These are phyloP conservation scores for Psilopsiagon aymara DNA, from an alignment of 2,113 vertebrate species.

Conservation along the genomic window DNA sequence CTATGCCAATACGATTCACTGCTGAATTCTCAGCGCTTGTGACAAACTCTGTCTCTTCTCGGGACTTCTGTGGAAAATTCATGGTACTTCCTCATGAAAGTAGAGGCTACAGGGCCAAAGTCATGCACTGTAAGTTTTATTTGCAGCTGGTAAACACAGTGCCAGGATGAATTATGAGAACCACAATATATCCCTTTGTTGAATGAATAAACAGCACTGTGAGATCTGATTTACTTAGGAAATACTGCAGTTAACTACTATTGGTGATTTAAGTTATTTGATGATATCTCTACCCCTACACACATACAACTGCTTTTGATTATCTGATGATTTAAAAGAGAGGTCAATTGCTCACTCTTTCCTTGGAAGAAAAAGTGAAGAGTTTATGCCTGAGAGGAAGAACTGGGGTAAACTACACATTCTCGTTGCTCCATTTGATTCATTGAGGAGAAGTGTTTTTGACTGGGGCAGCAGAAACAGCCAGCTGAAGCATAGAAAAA, in stretches of 20 bases:
- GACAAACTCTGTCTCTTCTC: neutral
- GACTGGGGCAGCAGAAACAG: slow-evolving; percentile 24
- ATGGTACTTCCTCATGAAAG: neutral
- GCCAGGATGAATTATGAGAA: neutral
- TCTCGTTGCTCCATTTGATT: slow-evolving; percentile 39
- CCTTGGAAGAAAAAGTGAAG: slow-evolving; percentile 37
- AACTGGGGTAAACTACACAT: slow-evolving; percentile 11
- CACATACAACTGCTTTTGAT: neutral
- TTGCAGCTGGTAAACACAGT: neutral
- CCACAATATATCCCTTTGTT: neutral
- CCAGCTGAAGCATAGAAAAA: neutral
- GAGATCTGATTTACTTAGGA: slow-evolving; percentile 20
- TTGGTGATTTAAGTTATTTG: slow-evolving; percentile 13
- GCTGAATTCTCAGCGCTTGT: neutral
- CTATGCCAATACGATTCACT: neutral
- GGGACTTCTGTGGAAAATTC: neutral
- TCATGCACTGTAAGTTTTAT: neutral
- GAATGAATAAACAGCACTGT: slow-evolving; percentile 19
- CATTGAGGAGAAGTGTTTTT: slow-evolving; percentile 29
- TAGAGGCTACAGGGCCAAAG: neutral
- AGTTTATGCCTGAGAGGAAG: slow-evolving; percentile 48
- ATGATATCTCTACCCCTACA: neutral
- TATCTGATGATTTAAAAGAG: slow-evolving; percentile 43
- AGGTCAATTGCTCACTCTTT: slow-evolving; percentile 63
- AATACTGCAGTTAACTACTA: slow-evolving; percentile 26